Percentiles rank a stretch among this genome's conserved stretches.
These are phyloP conservation scores for Drosophila atripex DNA, from an alignment of 2,888 invertebrate genomes.

Conservation along the genomic window DNA sequence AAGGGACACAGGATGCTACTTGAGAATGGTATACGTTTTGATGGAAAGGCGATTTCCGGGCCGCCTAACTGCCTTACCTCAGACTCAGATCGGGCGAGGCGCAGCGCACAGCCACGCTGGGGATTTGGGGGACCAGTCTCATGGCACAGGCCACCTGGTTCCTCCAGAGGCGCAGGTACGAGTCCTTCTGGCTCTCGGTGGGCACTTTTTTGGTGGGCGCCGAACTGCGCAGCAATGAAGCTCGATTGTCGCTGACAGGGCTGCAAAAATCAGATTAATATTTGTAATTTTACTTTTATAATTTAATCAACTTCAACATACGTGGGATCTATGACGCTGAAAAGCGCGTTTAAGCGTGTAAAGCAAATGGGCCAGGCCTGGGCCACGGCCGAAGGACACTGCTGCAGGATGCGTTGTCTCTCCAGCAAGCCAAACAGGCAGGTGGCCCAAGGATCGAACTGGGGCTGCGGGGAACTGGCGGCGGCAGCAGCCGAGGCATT, in stretches of 20 bases:
- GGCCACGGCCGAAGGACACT: slow-evolving; percentile 93
- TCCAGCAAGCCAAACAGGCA: slow-evolving; percentile 95
- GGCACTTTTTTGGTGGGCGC: slow-evolving; percentile 95
- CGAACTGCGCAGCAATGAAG: slow-evolving; percentile 94
- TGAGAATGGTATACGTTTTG: not conserved
- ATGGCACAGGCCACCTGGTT: slow-evolving; percentile 99
- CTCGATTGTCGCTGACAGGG: slow-evolving; percentile 97
- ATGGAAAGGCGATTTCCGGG: not conserved
- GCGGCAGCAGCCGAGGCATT: slow-evolving; percentile 45
- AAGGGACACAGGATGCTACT: slow-evolving; percentile 1
- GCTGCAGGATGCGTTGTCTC: slow-evolving; percentile 90
- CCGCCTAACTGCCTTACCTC: slow-evolving; percentile 88
- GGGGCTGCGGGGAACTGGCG: slow-evolving; percentile 68
- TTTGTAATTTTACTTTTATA: not conserved
- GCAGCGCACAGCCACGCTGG: slow-evolving; percentile 93
- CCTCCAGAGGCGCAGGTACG: slow-evolving; percentile 98
- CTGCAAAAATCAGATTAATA: slow-evolving; percentile 86
- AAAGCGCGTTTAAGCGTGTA: slow-evolving; percentile 94
- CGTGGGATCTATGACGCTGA: slow-evolving; percentile 97
- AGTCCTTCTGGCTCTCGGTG: slow-evolving; percentile 92
- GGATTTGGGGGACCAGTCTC: slow-evolving; percentile 96
- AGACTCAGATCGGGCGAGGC: slow-evolving; percentile 96
- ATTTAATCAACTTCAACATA: slow-evolving; percentile 84
- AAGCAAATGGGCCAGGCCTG: slow-evolving; percentile 98
- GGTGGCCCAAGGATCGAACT: slow-evolving; percentile 95